These are phyloP conservation scores for Papilio machaon DNA, from an alignment of 1,140 invertebrate genomes.

Conservation along the genomic window DNA sequence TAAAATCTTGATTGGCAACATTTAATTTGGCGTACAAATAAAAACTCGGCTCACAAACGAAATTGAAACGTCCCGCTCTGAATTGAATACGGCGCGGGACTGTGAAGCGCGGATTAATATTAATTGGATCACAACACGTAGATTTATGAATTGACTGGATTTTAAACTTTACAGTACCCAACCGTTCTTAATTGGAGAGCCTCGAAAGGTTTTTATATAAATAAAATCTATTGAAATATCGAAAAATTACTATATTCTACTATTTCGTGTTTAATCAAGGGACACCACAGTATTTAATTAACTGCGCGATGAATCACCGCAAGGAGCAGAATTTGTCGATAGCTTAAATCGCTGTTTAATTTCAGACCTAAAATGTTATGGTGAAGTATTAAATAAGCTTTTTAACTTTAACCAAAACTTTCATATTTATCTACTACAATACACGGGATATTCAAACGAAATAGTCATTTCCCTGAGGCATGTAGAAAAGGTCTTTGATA, in stretches of 20 bases:
- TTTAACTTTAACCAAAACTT: not conserved
- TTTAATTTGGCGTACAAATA: constrained; percentile 67
- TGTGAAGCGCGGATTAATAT: constrained; percentile 66
- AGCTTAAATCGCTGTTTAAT: not conserved
- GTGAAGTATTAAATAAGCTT: not conserved
- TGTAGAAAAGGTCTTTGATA: constrained; percentile 4
- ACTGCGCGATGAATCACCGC: constrained; percentile 5
- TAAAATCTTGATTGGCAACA: constrained; percentile 62
- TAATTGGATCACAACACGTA: constrained; percentile 71
- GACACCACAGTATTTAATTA: constrained; percentile 25
- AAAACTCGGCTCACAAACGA: constrained; percentile 64
- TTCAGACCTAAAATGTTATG: not conserved
- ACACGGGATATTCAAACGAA: not conserved
- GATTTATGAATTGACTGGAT: constrained; percentile 63
- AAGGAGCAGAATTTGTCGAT: not conserved
- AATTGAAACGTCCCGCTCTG: constrained; percentile 69
- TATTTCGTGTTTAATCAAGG: constrained; percentile 17
- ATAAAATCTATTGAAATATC: constrained; percentile 27
- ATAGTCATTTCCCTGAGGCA: not conserved
- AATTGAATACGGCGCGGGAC: constrained; percentile 63
- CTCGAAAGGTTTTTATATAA: constrained; percentile 40
- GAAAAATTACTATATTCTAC: constrained; percentile 11
- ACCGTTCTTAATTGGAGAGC: constrained; percentile 51
- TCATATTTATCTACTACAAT: not conserved
- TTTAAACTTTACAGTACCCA: constrained; percentile 54